Conservation (phyloP, 2,113 vertebrate genomes). For the Camelus dromedarius region DNA sequence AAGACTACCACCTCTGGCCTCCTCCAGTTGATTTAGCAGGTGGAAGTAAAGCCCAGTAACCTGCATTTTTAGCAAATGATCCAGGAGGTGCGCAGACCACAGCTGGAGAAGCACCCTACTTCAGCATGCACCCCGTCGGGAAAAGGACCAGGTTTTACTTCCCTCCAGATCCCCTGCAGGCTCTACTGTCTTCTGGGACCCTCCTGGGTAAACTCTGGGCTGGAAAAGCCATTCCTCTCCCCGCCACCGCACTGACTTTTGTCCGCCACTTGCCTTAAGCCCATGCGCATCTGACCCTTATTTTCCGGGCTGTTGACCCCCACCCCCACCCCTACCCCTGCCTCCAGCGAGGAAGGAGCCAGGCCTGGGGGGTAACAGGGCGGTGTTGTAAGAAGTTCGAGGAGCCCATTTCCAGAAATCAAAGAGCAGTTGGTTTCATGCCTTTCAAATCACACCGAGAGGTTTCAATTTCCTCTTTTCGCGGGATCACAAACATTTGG, state of each 20-base stretch:
- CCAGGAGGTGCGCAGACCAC: not conserved
- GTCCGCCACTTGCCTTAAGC: not conserved
- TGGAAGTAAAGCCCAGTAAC: not conserved
- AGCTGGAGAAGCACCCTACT: not conserved
- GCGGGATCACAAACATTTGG: not conserved
- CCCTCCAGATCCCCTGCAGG: not conserved
- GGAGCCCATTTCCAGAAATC: not conserved
- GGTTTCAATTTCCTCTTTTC: constrained; percentile 16
- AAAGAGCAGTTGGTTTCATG: not conserved
- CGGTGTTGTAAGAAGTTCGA: not conserved
- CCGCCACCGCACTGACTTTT: not conserved
- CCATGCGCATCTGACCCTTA: not conserved
- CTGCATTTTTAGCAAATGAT: not conserved
- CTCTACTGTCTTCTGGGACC: not conserved
- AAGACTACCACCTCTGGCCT: not conserved
- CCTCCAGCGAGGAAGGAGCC: not conserved
- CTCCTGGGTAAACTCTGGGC: not conserved
- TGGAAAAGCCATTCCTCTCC: not conserved
- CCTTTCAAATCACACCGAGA: constrained; percentile 1
- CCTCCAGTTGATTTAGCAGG: not conserved
- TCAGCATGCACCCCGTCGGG: fast-evolving
- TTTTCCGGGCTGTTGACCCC: not conserved
- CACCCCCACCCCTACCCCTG: no score
- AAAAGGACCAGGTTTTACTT: not conserved
- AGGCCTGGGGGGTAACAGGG: no score